Evolutionary conservation across 2,113 vertebrate genomes (phyloP), one percentile per base, ranked within the genome.

Genomic region (Cervus canadensis): DNA sequence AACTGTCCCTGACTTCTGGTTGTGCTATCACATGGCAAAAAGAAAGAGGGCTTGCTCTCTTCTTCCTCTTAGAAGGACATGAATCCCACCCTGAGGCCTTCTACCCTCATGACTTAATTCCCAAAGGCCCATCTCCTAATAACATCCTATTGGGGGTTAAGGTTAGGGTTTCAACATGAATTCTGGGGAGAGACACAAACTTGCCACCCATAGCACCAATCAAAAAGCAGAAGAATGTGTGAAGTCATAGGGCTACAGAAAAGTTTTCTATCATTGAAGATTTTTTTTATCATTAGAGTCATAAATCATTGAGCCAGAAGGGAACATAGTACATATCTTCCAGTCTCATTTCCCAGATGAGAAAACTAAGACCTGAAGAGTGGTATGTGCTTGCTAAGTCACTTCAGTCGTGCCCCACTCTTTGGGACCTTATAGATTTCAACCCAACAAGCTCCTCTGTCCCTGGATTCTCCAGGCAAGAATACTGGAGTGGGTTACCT

Each of bases 301-400:
- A 74, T 82, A 94, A 95, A 85, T 81, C 25, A 87, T 90, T 33
- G 97, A 92, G 88, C 45, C 57, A 8, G 14, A 95, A 89, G 30
- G 23, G n/a, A 74, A 83, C 23, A 50, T 91, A 50, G 28, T 88
- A 83, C 3, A 30, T 76, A 76, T 94, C 74, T 86, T 93, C 28
- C 14, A 50, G 36, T 57, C 50, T 97, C 64, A 93, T 93, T 91
- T 97, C 26, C 40, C 48, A 71, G 30, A 50, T 88, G 67, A 91
- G 45, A 82, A 96, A 86, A 91, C 13, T 57, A 76, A 48, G 60
- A 43, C 23, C 54, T 88, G 25, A 92, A 64, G 40, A 93, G 26
- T 36, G 36, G 16, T 48, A 71, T 36, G 64, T 36, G 19, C n/a
- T 71, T 71, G n/a, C n/a, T 71, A 71, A 71, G n/a, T 71, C n/a